A percentile compares a stretch with the other conserved stretches of the same genome.
These are phyloP conservation scores for Leptodactylus fallax DNA, from an alignment of 2,797 vertebrate genomes.

Conservation along the genomic window DNA sequence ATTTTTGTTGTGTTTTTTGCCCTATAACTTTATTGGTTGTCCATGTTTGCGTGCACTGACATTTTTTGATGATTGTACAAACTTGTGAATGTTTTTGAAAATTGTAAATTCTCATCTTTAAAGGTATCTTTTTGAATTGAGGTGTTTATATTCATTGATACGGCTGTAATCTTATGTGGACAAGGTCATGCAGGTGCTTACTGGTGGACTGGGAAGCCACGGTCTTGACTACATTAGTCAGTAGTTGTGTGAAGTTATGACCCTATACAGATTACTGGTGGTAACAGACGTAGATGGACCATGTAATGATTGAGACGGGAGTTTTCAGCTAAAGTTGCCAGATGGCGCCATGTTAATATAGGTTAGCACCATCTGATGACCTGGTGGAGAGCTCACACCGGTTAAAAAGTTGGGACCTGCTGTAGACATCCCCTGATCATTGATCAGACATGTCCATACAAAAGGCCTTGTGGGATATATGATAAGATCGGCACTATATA, in stretches of 20 bases:
- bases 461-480: too few species aligned
- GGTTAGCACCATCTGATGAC: background rate
- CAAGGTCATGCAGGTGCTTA: too few species aligned
- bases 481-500: too few species aligned
- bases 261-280: too few species aligned
- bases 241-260: too few species aligned
- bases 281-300: too few species aligned
- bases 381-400: too few species aligned
- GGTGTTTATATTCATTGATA: background rate
- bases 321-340: background rate
- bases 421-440: too few species aligned
- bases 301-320: too few species aligned
- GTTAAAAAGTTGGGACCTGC: too few species aligned
- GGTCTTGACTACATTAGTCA: background rate
- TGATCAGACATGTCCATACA: too few species aligned
- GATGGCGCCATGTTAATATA: background rate
- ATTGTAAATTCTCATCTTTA: background rate
- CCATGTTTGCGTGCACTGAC: background rate
- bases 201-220: background rate
- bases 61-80: conserved; percentile 34
- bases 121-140: background rate
- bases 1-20: background rate
- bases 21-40: background rate
- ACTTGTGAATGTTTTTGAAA: conserved; percentile 28
- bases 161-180: too few species aligned